A percentile compares a stretch with the other conserved stretches of the same genome.
Evolutionary conservation across 1,140 invertebrate species (phyloP).

Genomic region (Ladona fulva): DNA sequence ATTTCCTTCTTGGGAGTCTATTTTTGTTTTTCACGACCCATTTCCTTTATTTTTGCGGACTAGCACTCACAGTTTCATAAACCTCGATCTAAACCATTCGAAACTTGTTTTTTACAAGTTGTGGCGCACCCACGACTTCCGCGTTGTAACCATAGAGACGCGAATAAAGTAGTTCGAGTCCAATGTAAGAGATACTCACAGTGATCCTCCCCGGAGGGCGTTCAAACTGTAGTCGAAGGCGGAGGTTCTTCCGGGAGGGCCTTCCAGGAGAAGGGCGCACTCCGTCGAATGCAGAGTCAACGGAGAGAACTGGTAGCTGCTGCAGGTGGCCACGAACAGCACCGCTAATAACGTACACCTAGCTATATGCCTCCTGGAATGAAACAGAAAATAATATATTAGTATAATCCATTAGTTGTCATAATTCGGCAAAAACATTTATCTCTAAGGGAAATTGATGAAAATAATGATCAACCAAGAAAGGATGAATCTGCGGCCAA

Average conservation of each 20-base stretch:
- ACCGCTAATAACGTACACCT: not conserved
- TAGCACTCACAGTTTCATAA: not conserved
- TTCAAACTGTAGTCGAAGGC: conserved; percentile 75
- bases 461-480: too few relatives aligned
- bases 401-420: too few relatives aligned
- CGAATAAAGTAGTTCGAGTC: not conserved
- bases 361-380: too few relatives aligned
- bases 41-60: not conserved
- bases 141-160: not conserved
- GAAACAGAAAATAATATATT: too few relatives aligned
- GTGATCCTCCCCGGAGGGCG: conserved; percentile 54
- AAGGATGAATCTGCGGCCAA: too few relatives aligned
- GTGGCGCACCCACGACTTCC: not conserved
- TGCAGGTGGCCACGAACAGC: not conserved
- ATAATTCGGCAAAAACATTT: too few relatives aligned
- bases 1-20: not conserved
- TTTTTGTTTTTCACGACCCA: not conserved
- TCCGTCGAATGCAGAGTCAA: conserved; percentile 34
- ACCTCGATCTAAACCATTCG: not conserved
- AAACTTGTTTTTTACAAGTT: not conserved
- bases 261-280: conserved; percentile 64
- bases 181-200: conserved; percentile 44
- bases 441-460: too few relatives aligned
- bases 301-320: conserved; percentile 1
- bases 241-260: conserved; percentile 60